phyloP scores from a whole-genome alignment of 2,888 invertebrate genomes.

The Ctenicera cuprea region DNA sequence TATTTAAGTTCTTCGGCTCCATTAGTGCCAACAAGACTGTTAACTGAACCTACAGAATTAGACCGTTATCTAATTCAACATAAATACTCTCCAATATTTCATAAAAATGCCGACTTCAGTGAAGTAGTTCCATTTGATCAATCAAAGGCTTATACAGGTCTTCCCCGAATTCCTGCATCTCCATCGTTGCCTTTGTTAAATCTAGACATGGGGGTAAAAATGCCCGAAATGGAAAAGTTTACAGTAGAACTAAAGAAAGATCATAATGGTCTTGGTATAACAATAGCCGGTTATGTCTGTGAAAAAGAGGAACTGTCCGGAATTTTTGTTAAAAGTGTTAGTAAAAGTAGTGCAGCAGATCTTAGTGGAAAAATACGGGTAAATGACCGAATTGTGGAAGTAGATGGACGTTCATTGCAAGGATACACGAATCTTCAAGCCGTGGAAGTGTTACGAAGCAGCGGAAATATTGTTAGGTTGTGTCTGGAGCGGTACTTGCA shows the following conservation, averaged over 20 bases:
- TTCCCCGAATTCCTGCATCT: constrained; percentile 70
- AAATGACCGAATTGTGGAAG: constrained; percentile 98
- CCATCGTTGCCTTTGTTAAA: constrained; percentile 73
- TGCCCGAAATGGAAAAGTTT: constrained; percentile 95
- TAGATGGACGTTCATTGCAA: constrained; percentile 95
- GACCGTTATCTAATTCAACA: constrained; percentile 91
- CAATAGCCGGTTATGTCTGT: constrained; percentile 97
- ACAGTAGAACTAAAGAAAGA: constrained; percentile 96
- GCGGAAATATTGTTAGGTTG: constrained; percentile 92
- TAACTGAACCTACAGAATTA: constrained; percentile 91
- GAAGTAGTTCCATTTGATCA: constrained; percentile 68
- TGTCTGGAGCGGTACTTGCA: constrained; percentile 93
- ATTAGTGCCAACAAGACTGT: constrained; percentile 81
- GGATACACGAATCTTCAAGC: constrained; percentile 98
- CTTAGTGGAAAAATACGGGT: constrained; percentile 94
- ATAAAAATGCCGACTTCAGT: constrained; percentile 58
- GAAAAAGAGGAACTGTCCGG: constrained; percentile 99
- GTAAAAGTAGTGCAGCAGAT: constrained; percentile 96
- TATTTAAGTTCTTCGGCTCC: constrained; percentile 77
- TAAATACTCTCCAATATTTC: constrained; percentile 85
- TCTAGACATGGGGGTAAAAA: constrained; percentile 76
- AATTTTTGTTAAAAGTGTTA: constrained; percentile 98
- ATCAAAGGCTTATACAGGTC: constrained; percentile 64
- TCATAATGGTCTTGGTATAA: constrained; percentile 94
- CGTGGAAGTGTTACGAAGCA: constrained; percentile 95